Evolutionary conservation across 2,888 invertebrate genomes (phyloP).

Genomic region (Brassicogethes aeneus): DNA sequence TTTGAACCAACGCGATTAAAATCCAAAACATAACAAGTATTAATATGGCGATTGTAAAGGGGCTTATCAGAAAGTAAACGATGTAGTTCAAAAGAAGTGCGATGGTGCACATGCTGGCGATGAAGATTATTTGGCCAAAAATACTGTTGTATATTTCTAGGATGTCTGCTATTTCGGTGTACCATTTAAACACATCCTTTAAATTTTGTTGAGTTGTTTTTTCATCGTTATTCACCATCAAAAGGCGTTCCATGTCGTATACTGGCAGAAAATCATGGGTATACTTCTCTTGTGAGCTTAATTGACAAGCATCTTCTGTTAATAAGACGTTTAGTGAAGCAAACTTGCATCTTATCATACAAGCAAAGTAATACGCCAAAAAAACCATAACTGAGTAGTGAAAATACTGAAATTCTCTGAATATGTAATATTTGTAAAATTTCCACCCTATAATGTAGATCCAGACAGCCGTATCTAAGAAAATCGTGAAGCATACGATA

Average conservation of each 20-base stretch:
- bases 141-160: not conserved
- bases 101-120: not conserved
- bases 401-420: not conserved
- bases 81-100: not conserved
- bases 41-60: not conserved
- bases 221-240: not conserved
- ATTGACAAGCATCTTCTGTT: not conserved
- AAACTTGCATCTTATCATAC: not conserved
- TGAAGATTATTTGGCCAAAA: not conserved
- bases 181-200: not conserved
- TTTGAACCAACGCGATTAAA: slow-evolving; percentile 5
- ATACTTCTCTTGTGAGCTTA: not conserved
- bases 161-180: not conserved
- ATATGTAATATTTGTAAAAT: not conserved
- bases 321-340: not conserved
- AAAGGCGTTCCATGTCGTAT: not conserved
- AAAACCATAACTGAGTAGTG: not conserved
- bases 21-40: not conserved
- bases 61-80: not conserved
- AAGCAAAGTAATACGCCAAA: not conserved
- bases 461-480: not conserved
- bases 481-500: not conserved
- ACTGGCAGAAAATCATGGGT: not conserved
- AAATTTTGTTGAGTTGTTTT: not conserved
- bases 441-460: not conserved